Evolutionary conservation across 2,888 invertebrate species (phyloP).

Genomic region (Lithophane socia): DNA sequence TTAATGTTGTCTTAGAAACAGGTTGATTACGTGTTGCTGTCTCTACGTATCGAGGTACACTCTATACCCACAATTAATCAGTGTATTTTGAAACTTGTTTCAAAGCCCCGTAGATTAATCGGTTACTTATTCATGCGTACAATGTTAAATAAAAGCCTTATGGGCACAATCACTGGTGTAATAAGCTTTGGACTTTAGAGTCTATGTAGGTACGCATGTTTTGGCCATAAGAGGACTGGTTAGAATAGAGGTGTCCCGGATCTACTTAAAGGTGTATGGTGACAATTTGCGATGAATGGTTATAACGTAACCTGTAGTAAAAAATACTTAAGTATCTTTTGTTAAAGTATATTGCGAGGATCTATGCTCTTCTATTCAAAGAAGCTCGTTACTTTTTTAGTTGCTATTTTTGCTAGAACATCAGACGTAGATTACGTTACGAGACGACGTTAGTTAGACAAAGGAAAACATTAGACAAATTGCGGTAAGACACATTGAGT

Average conservation of each 20-base stretch:
- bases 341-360: conserved; percentile 4
- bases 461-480: conserved; percentile 20
- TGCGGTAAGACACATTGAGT: conserved; percentile 19
- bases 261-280: conserved; percentile 7
- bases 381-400: neutral
- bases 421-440: neutral
- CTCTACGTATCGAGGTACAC: conserved; percentile 20
- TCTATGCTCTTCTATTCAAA: neutral
- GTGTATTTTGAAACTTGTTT: conserved; percentile 68
- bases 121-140: conserved; percentile 63
- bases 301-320: conserved; percentile 14
- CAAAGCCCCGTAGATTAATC: conserved; percentile 63
- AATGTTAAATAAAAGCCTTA: conserved; percentile 42
- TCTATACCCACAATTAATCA: conserved; percentile 60
- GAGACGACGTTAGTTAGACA: neutral
- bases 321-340: neutral
- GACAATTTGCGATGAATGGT: conserved; percentile 21
- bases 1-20: conserved; percentile 55
- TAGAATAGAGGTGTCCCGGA: conserved; percentile 24
- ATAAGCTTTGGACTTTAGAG: conserved; percentile 7
- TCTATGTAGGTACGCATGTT: conserved; percentile 4
- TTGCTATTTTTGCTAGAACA: conserved; percentile 5
- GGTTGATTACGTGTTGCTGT: conserved; percentile 52
- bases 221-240: neutral
- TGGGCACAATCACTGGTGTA: conserved; percentile 20